Evolutionary conservation across 2,113 vertebrate species (phyloP).

Genomic region (Hyaena hyaena): DNA sequence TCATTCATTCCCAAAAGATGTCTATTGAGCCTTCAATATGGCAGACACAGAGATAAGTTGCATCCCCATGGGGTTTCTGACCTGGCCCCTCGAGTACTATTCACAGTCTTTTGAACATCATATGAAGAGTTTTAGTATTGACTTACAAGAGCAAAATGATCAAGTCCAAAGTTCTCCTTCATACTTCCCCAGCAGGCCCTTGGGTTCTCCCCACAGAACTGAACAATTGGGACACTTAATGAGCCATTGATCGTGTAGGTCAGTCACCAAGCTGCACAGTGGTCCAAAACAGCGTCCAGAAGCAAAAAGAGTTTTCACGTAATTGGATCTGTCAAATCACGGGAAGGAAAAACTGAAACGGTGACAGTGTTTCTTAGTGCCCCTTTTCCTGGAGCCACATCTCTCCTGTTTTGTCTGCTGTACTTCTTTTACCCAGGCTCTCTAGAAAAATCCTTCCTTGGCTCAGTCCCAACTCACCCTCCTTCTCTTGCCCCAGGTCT

Average conservation of each 20-base stretch:
- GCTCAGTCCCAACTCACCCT: neutral
- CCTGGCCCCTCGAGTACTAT: neutral
- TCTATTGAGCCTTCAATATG: neutral
- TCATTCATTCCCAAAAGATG: neutral
- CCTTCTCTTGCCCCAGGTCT: neutral
- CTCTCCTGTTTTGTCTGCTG: neutral
- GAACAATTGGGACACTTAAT: neutral
- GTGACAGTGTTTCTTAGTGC: neutral
- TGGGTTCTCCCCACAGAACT: neutral
- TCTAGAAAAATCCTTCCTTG: neutral
- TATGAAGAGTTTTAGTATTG: neutral
- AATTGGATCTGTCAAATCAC: neutral
- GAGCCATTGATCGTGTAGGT: neutral
- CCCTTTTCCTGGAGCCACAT: neutral
- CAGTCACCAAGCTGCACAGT: neutral
- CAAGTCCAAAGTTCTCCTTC: neutral
- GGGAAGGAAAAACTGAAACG: neutral
- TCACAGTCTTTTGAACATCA: neutral
- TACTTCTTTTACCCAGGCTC: neutral
- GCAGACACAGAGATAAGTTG: too few relatives aligned
- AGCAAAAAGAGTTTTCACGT: neutral
- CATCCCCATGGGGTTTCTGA: neutral
- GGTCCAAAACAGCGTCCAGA: neutral
- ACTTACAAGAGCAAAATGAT: neutral
- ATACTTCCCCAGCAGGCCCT: neutral